phyloP scores from a whole-genome alignment of 1,140 invertebrate genomes.

The Hycleus phaleratus region DNA sequence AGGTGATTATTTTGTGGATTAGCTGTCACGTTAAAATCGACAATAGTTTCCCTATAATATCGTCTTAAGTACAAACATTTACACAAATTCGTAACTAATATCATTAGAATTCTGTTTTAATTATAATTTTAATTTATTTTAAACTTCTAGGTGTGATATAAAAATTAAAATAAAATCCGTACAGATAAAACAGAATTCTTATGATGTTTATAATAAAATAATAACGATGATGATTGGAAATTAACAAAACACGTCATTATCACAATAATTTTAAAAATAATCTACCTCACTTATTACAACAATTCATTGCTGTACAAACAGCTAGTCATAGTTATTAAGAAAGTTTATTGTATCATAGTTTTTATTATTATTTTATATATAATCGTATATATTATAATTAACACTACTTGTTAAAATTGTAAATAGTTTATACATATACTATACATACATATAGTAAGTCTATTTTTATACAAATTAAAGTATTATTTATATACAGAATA shows the following conservation, averaged over 20 bases:
- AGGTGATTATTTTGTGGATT: no score
- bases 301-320: slow-evolving; percentile 39
- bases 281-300: slow-evolving; percentile 38
- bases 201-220: background rate
- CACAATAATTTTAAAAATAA: slow-evolving; percentile 10
- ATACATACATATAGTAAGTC: background rate
- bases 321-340: slow-evolving; percentile 37
- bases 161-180: background rate
- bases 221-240: no score
- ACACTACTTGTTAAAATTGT: slow-evolving; percentile 25
- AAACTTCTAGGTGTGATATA: background rate
- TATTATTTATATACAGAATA: slow-evolving; percentile 34
- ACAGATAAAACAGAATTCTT: background rate
- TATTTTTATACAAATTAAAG: slow-evolving; percentile 38
- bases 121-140: background rate
- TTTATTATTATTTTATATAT: slow-evolving; percentile 25
- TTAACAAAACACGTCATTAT: no score
- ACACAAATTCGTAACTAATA: background rate
- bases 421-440: slow-evolving; percentile 24
- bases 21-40: no score
- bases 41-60: background rate
- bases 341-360: slow-evolving; percentile 25
- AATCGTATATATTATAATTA: slow-evolving; percentile 24
- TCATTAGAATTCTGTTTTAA: background rate
- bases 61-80: background rate